Conservation (phyloP, 2,113 vertebrate species). For the Sapajus apella region DNA sequence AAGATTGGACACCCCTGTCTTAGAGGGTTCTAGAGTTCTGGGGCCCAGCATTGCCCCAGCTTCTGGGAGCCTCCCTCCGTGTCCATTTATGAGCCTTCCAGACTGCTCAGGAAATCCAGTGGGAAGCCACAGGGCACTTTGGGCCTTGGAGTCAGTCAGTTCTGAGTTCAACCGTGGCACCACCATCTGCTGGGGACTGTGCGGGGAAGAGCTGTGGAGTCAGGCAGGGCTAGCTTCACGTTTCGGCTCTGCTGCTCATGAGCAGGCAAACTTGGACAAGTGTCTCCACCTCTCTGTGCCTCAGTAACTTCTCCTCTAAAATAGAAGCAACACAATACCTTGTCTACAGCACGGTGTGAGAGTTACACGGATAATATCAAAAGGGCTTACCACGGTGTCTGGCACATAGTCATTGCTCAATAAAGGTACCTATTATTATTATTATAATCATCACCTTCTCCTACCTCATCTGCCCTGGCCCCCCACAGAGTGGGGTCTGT, state of each 20-base stretch:
- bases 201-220: background rate
- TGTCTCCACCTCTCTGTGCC: background rate
- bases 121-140: background rate
- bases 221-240: background rate
- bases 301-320: background rate
- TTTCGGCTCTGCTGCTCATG: background rate
- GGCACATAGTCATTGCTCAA: background rate
- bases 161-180: background rate
- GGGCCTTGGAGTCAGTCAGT: background rate
- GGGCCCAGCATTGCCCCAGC: background rate
- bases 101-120: background rate
- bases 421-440: background rate
- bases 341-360: background rate
- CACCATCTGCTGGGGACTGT: background rate
- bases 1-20: too few species aligned
- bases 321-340: background rate
- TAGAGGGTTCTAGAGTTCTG: background rate
- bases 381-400: background rate
- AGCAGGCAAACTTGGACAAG: background rate
- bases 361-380: accelerated
- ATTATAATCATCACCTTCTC: background rate
- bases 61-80: background rate
- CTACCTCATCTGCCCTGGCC: background rate
- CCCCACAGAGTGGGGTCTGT: background rate
- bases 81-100: background rate